Percentiles rank a stretch among this genome's conserved stretches.
Evolutionary conservation across 2,797 vertebrate genomes (phyloP).

Genomic region (Anas capensis): DNA sequence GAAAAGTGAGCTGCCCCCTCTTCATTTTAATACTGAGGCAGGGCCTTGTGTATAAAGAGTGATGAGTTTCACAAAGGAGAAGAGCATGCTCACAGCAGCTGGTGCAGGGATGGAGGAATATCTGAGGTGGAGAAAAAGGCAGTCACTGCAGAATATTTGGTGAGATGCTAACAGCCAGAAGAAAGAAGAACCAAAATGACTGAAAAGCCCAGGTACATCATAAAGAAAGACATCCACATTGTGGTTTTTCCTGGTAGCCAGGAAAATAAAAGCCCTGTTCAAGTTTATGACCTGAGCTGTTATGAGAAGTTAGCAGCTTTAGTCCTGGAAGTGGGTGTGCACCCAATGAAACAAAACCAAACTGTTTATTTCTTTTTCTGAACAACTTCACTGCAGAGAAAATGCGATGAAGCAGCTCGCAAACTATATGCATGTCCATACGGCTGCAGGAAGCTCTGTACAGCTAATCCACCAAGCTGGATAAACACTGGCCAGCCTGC

Average conservation of each 20-base stretch:
- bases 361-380: too few relatives aligned
- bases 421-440: too few relatives aligned
- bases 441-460: too few relatives aligned
- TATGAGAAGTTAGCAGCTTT: not conserved
- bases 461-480: too few relatives aligned
- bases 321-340: not conserved
- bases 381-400: too few relatives aligned
- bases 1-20: not conserved
- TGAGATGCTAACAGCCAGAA: not conserved
- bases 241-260: not conserved
- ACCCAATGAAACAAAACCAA: too few relatives aligned
- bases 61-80: conserved; percentile 44
- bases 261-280: not conserved
- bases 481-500: too few relatives aligned
- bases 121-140: conserved; percentile 11
- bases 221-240: not conserved
- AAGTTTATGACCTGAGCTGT: not conserved
- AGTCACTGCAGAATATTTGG: not conserved
- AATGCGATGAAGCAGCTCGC: too few relatives aligned
- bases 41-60: not conserved
- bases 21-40: not conserved
- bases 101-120: conserved; percentile 1
- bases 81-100: not conserved
- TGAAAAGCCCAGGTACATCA: not conserved
- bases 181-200: not conserved